A percentile compares a stretch with the other conserved stretches of the same genome.
Conservation (phyloP, 2,797 vertebrate genomes). For the Hemibagrus guttatus region DNA sequence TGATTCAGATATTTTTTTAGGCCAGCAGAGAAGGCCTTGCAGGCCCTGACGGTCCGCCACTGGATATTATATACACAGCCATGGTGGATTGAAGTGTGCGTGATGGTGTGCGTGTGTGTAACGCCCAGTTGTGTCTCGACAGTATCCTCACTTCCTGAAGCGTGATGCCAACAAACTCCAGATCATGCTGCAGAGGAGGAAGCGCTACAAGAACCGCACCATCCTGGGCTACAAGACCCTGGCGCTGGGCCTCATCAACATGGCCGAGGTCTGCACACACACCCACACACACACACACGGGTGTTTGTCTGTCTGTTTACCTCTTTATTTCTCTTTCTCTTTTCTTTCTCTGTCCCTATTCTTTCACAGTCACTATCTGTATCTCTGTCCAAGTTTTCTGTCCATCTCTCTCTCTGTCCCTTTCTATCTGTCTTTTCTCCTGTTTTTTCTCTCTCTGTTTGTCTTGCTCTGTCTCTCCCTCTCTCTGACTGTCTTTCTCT, state of each 20-base stretch:
- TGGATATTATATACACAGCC: background rate
- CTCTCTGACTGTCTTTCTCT: background rate
- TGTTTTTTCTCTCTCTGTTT: background rate
- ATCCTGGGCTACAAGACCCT: constrained; percentile 90
- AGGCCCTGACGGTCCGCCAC: too few species aligned
- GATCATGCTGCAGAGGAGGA: constrained; percentile 88
- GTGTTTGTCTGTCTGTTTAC: background rate
- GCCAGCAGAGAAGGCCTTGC: too few species aligned
- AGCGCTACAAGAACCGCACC: constrained; percentile 88
- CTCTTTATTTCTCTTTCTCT: background rate
- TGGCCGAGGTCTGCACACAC: constrained; percentile 80
- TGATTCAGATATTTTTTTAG: too few species aligned
- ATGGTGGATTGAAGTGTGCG: background rate
- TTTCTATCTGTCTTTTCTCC: background rate
- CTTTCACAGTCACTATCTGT: background rate
- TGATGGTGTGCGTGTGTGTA: background rate
- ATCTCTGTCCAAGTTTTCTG: background rate
- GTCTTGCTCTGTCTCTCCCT: background rate
- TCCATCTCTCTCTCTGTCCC: too few species aligned
- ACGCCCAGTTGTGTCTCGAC: background rate
- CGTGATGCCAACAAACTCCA: constrained; percentile 90
- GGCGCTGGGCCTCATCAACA: constrained; percentile 88
- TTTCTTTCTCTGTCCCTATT: background rate
- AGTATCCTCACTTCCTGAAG: constrained; percentile 92
- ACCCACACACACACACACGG: background rate